Evolutionary conservation across 35 echinoderm and acorn worm genomes (phyloP), one percentile per base, ranked within the genome.

Genomic region (Chiridota heheva): DNA sequence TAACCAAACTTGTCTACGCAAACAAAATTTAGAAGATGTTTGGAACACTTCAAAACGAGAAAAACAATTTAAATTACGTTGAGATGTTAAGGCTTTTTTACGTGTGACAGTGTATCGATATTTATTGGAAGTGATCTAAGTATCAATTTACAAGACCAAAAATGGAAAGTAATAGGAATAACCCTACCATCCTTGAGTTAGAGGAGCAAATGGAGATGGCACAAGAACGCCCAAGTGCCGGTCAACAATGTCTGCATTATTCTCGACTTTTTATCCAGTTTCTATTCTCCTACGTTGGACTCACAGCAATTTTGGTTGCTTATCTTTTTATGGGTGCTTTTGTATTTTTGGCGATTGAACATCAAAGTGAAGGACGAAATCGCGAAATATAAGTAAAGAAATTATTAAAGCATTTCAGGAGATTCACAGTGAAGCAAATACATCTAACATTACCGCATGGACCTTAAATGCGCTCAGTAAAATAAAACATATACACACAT

Each of bases 241-340:
- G 44, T 3, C 60, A 71, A 30, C 80, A 87, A 69, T 98, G 84
- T 58, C 38, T 91, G 20, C 66, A 73, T 30, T 98, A 98, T 53
- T 81, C 86, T 58, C 89, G 95, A 6, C 16, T 81, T 36, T 91
- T 98, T 63, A 77, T 98, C 25, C 95, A 98, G 37, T 88, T 84
- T 69, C 47, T 98, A 18, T 98, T 87, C 58, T 98, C 95, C 16
- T 98, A 98, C 38, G 63, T 98, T 0, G 95, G 95, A 42, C 69
- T 98, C n/a, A 98, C 95, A 2, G 89, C 88, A 0, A 91, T 98
- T 17, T 60, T 98, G 5, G 86, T 87, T 20, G 95, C 78, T 5
- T 98, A 98, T 38, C 48, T 98, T 20, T 63, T 98, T 27, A 25
- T 98, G 22, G 95, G 95, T 7, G 95, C 95, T 25, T 27, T 98